Base-by-base conservation (phyloP, 1,140 invertebrate genomes). In the Pogonomyrmex barbatus region DNA sequence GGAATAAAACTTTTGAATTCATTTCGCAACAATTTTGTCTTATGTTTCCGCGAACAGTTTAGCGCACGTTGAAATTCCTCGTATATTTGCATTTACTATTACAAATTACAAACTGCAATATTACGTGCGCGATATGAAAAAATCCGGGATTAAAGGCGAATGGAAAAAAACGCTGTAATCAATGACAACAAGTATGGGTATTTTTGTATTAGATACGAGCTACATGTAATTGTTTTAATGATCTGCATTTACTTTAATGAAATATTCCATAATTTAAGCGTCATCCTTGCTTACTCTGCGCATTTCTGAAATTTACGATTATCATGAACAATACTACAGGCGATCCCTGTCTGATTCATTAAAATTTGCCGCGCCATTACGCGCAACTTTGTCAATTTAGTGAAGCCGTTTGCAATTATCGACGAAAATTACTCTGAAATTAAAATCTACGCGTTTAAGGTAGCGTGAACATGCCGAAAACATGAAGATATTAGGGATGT, bases 291-390 rank as follows among this genome's bases (percentile, higher is more conserved):
- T 47, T 36, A 24, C 4, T 58, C 30, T 36, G 14, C n/a, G 52
- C 10, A 9, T 73, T 47, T 39, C 14, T 17, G 33, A 83, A 83
- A 75, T 83, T 83, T 75, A 50, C 33, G 79, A 82, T 73, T 71
- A 50, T 39, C 14, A 8, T 30, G 54, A 54, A 65, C 14, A 56
- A 9, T 47, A 45, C 8, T 33, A 5, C 10, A 10, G 47, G 24
- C 50, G 42, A 73, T 24, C n/a, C 33, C 45, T 24, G 33, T 56
- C 39, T n/a, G 33, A 83, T 39, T 73, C 67, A 47, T 82, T 73
- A 62, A 82, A 82, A 82, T 83, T 83, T 83, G 30, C 54, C 42
- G 39, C 54, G n/a, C 12, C 12, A n/a, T 83, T 82, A 45, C 52
- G 30, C 54, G 17, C 67, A 68, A 36, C 30, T 75, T 56, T 47